These are phyloP conservation scores for Colletes gigas DNA, from an alignment of 1,140 invertebrate species.

Conservation along the genomic window DNA sequence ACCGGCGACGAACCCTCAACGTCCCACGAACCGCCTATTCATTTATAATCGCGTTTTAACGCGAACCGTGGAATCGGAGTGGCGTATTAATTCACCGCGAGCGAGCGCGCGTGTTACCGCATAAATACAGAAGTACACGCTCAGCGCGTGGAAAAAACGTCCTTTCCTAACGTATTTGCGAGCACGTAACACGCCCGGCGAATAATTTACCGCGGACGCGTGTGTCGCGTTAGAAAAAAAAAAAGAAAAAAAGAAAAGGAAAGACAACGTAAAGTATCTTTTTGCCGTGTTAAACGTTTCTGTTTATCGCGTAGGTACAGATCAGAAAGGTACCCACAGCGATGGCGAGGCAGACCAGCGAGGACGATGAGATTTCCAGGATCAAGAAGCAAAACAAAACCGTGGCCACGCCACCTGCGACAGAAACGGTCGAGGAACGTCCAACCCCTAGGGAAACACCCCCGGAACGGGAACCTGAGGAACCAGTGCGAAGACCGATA, in stretches of 20 bases:
- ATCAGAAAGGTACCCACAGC: slow-evolving; percentile 77
- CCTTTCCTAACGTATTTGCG: neutral
- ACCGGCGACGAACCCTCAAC: slow-evolving; percentile 6
- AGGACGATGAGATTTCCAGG: slow-evolving; percentile 94
- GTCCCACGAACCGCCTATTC: slow-evolving; percentile 17
- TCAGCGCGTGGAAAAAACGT: neutral
- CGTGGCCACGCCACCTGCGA: slow-evolving; percentile 81
- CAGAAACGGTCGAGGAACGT: slow-evolving; percentile 82
- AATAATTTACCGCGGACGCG: slow-evolving; percentile 5
- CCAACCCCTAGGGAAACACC: slow-evolving; percentile 63
- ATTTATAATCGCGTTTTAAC: slow-evolving; percentile 21
- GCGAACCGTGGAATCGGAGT: slow-evolving; percentile 24
- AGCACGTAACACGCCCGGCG: slow-evolving; percentile 13
- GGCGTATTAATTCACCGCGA: slow-evolving; percentile 32
- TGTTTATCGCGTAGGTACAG: slow-evolving; percentile 69
- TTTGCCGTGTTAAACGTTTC: slow-evolving; percentile 26
- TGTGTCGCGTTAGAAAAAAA: neutral
- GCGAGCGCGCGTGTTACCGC: slow-evolving; percentile 15
- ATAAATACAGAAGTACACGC: neutral
- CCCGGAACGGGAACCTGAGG: slow-evolving; percentile 73
- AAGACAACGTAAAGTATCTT: too few relatives aligned
- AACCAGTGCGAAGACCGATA: slow-evolving; percentile 70
- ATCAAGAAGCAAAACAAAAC: slow-evolving; percentile 95
- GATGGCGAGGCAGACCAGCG: slow-evolving; percentile 88
- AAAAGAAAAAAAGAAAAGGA: neutral